These are phyloP conservation scores for Calidris pugnax DNA, from an alignment of 2,113 vertebrate genomes.

Conservation along the genomic window DNA sequence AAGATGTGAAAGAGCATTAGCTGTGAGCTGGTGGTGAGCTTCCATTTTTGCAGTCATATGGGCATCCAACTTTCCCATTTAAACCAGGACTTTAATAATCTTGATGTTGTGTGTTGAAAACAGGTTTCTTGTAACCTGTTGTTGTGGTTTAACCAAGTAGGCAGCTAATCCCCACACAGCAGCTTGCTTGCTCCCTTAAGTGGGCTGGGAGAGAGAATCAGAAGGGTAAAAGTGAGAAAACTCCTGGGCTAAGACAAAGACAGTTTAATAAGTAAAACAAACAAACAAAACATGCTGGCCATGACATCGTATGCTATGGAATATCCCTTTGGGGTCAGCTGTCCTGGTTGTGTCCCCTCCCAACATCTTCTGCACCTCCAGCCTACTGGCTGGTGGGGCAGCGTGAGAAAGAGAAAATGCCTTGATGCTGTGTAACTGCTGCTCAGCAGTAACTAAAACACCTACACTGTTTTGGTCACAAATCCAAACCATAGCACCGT, in stretches of 20 bases:
- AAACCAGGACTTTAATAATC: not conserved
- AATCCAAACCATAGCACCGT: not conserved
- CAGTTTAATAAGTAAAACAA: not conserved
- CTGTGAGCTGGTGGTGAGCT: not conserved
- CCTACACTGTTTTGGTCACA: not conserved
- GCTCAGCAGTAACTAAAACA: not conserved
- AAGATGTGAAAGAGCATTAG: not conserved
- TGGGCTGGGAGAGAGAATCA: not conserved
- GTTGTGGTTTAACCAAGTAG: not conserved
- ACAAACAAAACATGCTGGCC: not conserved
- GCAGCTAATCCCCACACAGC: not conserved
- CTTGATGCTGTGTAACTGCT: rapidly evolving
- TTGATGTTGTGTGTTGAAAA: not conserved
- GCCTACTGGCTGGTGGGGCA: rapidly evolving
- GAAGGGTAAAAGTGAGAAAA: not conserved
- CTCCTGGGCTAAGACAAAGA: not conserved
- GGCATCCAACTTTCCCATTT: not conserved
- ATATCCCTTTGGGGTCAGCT: not conserved
- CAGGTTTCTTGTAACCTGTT: not conserved
- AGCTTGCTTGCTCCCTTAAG: rapidly evolving
- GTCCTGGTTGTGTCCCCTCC: not conserved
- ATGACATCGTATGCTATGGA: not conserved
- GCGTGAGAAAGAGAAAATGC: not conserved
- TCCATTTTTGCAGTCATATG: not conserved
- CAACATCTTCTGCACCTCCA: not conserved